Percentiles rank a stretch among this genome's conserved stretches.
phyloP scores from a whole-genome alignment of 2,113 vertebrate species.

The Phyllostomus discolor region DNA sequence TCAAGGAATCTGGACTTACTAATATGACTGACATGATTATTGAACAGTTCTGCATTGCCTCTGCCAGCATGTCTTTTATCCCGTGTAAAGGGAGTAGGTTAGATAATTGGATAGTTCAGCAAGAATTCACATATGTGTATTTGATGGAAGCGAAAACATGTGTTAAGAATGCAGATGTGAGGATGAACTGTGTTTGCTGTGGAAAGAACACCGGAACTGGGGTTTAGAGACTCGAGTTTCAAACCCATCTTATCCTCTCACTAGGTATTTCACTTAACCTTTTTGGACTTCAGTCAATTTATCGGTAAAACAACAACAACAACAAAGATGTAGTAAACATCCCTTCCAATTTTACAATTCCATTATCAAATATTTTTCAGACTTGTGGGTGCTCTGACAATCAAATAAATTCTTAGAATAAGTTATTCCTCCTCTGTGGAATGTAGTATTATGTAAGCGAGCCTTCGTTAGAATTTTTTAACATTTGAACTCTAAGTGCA shows the following conservation, averaged over 20 bases:
- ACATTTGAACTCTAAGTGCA: neutral
- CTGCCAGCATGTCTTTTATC: conserved; percentile 54
- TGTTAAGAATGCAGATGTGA: conserved; percentile 57
- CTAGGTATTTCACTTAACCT: neutral
- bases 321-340: neutral
- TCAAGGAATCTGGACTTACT: conserved; percentile 32
- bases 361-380: neutral
- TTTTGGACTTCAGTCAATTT: neutral
- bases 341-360: neutral
- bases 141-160: conserved; percentile 50
- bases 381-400: neutral
- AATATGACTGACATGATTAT: conserved; percentile 51
- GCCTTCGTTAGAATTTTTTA: neutral
- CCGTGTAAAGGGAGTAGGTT: conserved; percentile 31
- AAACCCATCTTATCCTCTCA: neutral
- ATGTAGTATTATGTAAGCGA: neutral
- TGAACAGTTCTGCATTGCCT: conserved; percentile 7
- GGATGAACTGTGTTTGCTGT: neutral
- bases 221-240: neutral
- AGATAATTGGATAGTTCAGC: conserved; percentile 58
- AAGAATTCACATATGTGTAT: conserved; percentile 45
- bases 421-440: neutral
- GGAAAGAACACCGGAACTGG: neutral
- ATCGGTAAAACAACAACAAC: neutral
- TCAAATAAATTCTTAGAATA: neutral